phyloP scores from a whole-genome alignment of 1,140 invertebrate species.

The Aculops lycopersici region DNA sequence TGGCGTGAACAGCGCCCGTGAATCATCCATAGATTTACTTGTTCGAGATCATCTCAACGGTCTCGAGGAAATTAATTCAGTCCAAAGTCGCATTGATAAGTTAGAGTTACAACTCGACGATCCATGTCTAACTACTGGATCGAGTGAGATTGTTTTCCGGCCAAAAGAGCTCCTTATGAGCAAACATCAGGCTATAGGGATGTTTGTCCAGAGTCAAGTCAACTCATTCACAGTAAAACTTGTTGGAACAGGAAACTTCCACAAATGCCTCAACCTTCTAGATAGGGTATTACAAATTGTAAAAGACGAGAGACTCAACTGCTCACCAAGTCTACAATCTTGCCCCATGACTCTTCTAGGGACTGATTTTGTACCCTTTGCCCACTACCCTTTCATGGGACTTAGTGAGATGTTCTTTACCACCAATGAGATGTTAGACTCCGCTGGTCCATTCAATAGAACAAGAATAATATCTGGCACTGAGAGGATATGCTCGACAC shows the following conservation, averaged over 20 bases:
- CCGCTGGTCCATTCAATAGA: conserved; percentile 20
- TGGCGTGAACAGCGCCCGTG: conserved; percentile 20
- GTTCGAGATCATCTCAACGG: no score
- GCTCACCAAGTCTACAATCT: no score
- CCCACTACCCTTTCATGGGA: conserved; percentile 19
- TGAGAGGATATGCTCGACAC: conserved; percentile 16
- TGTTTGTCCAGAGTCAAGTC: no score
- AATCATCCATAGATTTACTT: conserved; percentile 11
- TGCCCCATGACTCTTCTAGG: no score
- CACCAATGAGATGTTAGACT: conserved; percentile 21
- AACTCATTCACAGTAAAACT: no score
- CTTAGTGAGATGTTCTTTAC: conserved; percentile 25
- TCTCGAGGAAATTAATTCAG: not conserved
- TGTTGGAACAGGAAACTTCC: conserved; percentile 15
- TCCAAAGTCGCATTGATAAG: conserved; percentile 1
- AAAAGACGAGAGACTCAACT: no score
- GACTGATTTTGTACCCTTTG: conserved; percentile 8
- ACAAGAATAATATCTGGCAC: conserved; percentile 16
- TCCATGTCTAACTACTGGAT: conserved; percentile 7
- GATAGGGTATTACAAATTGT: conserved; percentile 3
- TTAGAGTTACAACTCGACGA: conserved; percentile 3
- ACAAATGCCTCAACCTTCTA: not conserved
- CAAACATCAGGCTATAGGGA: no score
- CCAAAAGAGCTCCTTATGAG: no score
- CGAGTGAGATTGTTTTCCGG: conserved; percentile 2